Base-by-base conservation (phyloP, 2,888 invertebrate species). In the Cosmia trapezina region DNA sequence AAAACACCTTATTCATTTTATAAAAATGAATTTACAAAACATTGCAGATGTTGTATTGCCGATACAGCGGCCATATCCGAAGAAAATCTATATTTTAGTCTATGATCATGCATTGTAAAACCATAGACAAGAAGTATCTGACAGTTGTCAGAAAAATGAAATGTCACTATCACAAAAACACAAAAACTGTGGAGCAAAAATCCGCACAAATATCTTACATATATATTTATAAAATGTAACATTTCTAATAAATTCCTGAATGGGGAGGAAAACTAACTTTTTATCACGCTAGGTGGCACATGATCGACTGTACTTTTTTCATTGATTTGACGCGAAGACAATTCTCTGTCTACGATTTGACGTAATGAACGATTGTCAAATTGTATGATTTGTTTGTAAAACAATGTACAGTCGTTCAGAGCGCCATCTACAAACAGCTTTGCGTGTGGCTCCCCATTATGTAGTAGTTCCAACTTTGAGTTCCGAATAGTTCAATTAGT, bases 1-100 rank as follows among this genome's bases (percentile, higher is more conserved):
- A 96, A 95, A 95, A 94, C 91, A 90, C 93, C 88, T 89, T 93
- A 93, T 93, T 95, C 96, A 96, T 96, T 95, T 94, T 95, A 94
- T 92, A 94, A 93, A 94, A 94, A 93, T 93, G 93, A 94, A 93
- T 95, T 93, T 94, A 95, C 94, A 96, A 96, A 96, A 96, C 95
- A 96, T 95, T 94, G 93, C 95, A 95, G 93, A 92, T 95, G 93
- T 96, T 93, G 96, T 96, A 95, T 94, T 93, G 96, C 94, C 94
- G 95, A 96, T 94, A 93, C 94, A 96, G 94, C 96, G 95, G 94
- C 95, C 97, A 93, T 96, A 96, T 93, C 96, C 96, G 87, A 91
- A 91, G 92, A 95, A 97, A 93, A 96, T 96, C 96, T 96, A 95
- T 96, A 95, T 89, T 94, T 85, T 94, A 91, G 94, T 96, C 95